These are phyloP conservation scores for Sinodicranocentrus sp. DNA, from an alignment of 2,888 invertebrate genomes.

Conservation along the genomic window DNA sequence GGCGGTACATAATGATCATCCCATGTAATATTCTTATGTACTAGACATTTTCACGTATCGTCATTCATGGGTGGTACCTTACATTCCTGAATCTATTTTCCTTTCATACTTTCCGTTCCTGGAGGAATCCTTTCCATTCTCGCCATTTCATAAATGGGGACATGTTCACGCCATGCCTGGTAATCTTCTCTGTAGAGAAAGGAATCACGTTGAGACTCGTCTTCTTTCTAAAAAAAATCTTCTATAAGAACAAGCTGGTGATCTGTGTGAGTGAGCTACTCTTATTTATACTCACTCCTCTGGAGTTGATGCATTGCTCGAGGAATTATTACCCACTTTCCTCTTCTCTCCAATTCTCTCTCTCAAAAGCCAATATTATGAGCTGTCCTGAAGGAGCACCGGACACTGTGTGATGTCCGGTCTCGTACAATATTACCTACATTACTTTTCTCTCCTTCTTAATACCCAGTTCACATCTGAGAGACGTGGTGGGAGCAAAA, in stretches of 20 bases:
- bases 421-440: not conserved
- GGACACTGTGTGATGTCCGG: slow-evolving; percentile 5
- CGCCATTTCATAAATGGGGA: not conserved
- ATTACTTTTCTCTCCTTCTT: not conserved
- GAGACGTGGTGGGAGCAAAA: not conserved
- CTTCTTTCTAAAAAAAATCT: not conserved
- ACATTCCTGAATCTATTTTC: no score
- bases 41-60: no score
- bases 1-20: no score
- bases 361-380: not conserved
- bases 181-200: not conserved
- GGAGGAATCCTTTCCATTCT: not conserved
- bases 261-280: not conserved
- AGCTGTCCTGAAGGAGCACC: not conserved
- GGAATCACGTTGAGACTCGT: slow-evolving; percentile 2
- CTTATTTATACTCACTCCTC: not conserved
- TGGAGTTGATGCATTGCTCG: slow-evolving; percentile 13
- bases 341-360: not conserved
- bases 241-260: no score
- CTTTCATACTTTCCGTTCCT: no score
- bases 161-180: not conserved
- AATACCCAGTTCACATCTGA: slow-evolving; percentile 24
- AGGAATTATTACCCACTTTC: slow-evolving; percentile 38
- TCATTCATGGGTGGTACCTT: no score
- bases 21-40: no score